Conservation (phyloP, 2,888 invertebrate species). For the Portevinia maculata region DNA sequence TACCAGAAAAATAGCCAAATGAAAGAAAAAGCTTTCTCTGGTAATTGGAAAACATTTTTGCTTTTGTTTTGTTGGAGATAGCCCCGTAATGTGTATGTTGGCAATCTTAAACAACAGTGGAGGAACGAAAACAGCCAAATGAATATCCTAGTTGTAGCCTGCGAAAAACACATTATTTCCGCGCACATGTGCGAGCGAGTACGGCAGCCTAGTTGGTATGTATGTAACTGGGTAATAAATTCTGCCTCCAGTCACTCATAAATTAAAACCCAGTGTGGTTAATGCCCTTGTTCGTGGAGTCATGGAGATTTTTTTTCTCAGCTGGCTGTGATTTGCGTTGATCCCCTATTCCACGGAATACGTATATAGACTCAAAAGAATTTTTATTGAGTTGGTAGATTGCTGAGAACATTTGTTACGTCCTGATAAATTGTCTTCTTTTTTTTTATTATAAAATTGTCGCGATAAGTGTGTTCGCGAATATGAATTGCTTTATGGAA, state of each 20-base stretch:
- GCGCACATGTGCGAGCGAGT: slow-evolving; percentile 30
- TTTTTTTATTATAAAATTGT: slow-evolving; percentile 46
- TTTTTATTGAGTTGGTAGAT: slow-evolving; percentile 56
- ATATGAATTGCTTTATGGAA: slow-evolving; percentile 28
- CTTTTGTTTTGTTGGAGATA: neutral
- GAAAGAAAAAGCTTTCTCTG: neutral
- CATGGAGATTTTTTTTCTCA: slow-evolving; percentile 34
- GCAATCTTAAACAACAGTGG: slow-evolving; percentile 32
- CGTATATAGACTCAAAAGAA: slow-evolving; percentile 46
- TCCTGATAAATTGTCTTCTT: slow-evolving; percentile 38
- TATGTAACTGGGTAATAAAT: slow-evolving; percentile 64
- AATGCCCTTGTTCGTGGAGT: slow-evolving; percentile 65
- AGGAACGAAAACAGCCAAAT: slow-evolving; percentile 13
- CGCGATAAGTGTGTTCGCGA: slow-evolving; percentile 34
- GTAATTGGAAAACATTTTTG: slow-evolving; percentile 21
- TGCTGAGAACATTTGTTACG: slow-evolving; percentile 46
- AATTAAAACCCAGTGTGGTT: slow-evolving; percentile 71
- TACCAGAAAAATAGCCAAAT: slow-evolving; percentile 20
- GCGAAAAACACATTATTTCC: slow-evolving; percentile 41
- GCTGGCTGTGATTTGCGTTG: slow-evolving; percentile 55
- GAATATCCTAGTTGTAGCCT: slow-evolving; percentile 56
- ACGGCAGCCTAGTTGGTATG: slow-evolving; percentile 33
- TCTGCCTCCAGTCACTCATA: slow-evolving; percentile 71
- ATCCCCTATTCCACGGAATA: slow-evolving; percentile 26
- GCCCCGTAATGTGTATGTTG: neutral